Base-by-base conservation (phyloP, 2,797 vertebrate genomes). In the Eurystomus glaucurus region DNA sequence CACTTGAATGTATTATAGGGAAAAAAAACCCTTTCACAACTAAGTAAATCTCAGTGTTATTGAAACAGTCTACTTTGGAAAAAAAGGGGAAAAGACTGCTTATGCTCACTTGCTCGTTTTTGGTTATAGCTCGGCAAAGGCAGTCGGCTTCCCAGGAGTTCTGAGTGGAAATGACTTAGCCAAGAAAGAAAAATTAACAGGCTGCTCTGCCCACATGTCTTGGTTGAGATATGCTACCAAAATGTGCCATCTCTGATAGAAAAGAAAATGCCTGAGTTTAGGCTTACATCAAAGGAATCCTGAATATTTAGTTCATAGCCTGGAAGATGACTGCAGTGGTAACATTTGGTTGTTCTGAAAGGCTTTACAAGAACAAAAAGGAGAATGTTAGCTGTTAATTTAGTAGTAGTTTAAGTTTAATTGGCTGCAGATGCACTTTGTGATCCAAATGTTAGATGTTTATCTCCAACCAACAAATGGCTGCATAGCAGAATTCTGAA, bases 371-470 rank as follows among this genome's bases (percentile, higher is more conserved):
- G 91, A 95, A 79, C 76, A 95, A 94, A 96, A 90, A 85, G 69
- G 72, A 88, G 86, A 95, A 94, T 85, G 96, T 82, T 92, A 97
- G 74, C 85, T 93, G 91, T 96, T 97, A 95, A 97, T 94, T 94
- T 96, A 95, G 94, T 93, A 84, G 94, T 96, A 95, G 72, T 95
- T 90, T 88, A 77, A 93, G 71, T 77, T 75, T 95, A 95, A 97
- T 94, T 91, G 87, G 69, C 94, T 96, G 71, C 96, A 97, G 95
- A 93, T 95, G 96, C 88, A 95, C 93, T 94, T 93, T 84, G 89
- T 93, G 88, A 94, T 93, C 88, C 95, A 82, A 95, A 84, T 60
- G 80, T 93, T 95, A 93, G 85, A 89, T 96, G 60, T 93, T 93
- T 95, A 79, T 92, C 95, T 94, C 15, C 3, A 95, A 81, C 70